Evolutionary conservation across 92 coral and sea anemone genomes (phyloP), one percentile per base, ranked within the genome.

Genomic region (Parazoanthus swiftii): DNA sequence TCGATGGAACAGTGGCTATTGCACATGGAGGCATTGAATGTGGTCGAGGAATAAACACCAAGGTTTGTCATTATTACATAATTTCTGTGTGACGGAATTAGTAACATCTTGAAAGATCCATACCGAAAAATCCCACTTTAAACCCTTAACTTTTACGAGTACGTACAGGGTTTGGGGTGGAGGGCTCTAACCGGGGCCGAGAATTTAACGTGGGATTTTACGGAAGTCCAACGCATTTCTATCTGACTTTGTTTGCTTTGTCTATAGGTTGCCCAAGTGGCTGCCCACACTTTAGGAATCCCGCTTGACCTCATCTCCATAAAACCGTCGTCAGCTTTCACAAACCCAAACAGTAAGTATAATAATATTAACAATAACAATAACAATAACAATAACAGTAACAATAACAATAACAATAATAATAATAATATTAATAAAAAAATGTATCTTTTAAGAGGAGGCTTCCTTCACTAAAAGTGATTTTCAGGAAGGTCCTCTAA

Each of bases 41-140:
- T 48, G 98, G 98, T 8, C 98, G 94, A 88, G 98, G 98, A 50
- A 96, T 96, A 14, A 93, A 96, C 86, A 94, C 98, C 0, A 96
- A 96, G 95, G 98, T 96, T 76, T 66, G 77, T 26, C 70, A 63
- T 4, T 63, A 63, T 18, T 63, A 20, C 70, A 23, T 26, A 63
- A 63, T 21, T 5, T 71, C 43, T 20, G 9, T 7, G 9, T 14
- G 35, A 46, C 29, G 59, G 20, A 13, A 54, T 54, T 54, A 54
- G 3, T 14, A 54, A 54, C 14, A 13, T 46, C 51, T 46, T 10
- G 6, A 46, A 46, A 46, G 2, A 2, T 39, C 42, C 42, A 39
- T 39, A 39, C 42, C 42, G 42, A 2, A 39, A 39, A 39, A 39
- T 39, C 42, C 42, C 42, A 39, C 42, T 2, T 39, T 39, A 39